Percentiles rank a stretch among this genome's conserved stretches.
phyloP scores from a whole-genome alignment of 2,888 invertebrate species.

The Diplolepis rosae region DNA sequence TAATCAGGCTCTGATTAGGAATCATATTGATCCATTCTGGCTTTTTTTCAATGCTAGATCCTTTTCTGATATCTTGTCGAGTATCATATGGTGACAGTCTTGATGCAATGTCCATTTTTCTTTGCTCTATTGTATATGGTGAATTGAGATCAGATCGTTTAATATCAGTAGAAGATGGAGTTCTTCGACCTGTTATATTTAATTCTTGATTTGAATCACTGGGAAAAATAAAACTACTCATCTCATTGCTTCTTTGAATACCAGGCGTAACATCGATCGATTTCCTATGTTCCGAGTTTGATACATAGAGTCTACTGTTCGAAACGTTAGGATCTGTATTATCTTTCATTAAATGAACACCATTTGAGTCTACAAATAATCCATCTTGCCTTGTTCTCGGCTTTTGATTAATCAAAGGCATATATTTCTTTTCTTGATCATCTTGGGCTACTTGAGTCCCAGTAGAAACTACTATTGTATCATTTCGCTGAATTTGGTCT shows the following conservation, averaged over 20 bases:
- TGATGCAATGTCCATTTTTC: constrained; percentile 59
- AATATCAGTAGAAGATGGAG: constrained; percentile 55
- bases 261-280: constrained; percentile 67
- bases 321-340: constrained; percentile 54
- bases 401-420: constrained; percentile 62
- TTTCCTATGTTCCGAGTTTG: constrained; percentile 67
- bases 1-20: no score
- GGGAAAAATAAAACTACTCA: constrained; percentile 67
- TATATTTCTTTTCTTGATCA: constrained; percentile 59
- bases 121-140: constrained; percentile 62
- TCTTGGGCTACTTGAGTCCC: constrained; percentile 40
- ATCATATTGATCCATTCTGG: no score
- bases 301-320: constrained; percentile 66
- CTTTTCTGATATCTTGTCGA: no score
- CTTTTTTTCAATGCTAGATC: no score
- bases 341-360: constrained; percentile 61
- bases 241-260: constrained; percentile 67
- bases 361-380: constrained; percentile 65
- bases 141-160: constrained; percentile 61
- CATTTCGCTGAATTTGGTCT: constrained; percentile 37
- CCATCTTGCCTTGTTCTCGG: constrained; percentile 70
- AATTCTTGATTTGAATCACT: constrained; percentile 60
- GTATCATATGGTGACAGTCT: constrained; percentile 66
- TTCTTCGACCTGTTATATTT: constrained; percentile 53
- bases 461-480: constrained; percentile 34